These are phyloP conservation scores for Dryas iulia DNA, from an alignment of 1,140 invertebrate species.

Conservation along the genomic window DNA sequence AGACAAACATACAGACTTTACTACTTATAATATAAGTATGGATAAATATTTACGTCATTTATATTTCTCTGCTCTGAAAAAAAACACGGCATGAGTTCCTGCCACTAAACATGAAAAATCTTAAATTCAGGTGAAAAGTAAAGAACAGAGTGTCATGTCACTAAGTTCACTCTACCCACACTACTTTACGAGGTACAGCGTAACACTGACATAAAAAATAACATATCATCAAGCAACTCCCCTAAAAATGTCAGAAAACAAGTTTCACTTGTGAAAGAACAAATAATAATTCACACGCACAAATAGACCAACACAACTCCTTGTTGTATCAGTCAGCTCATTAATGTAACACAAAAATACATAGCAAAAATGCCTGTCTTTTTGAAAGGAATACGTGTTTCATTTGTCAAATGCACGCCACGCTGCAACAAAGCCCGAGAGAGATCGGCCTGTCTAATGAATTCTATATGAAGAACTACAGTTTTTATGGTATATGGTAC, in stretches of 20 bases:
- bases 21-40: too few relatives aligned
- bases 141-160: too few relatives aligned
- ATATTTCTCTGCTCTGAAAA: too few relatives aligned
- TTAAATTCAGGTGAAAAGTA: too few relatives aligned
- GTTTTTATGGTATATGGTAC: background rate
- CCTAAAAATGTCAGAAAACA: background rate
- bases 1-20: too few relatives aligned
- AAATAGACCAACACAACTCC: background rate
- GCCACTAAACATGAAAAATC: too few relatives aligned
- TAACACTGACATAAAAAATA: too few relatives aligned
- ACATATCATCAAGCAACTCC: too few relatives aligned
- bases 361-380: constrained; percentile 14
- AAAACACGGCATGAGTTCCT: too few relatives aligned
- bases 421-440: constrained; percentile 20
- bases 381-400: constrained; percentile 16
- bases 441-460: constrained; percentile 18
- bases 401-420: constrained; percentile 22
- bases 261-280: background rate
- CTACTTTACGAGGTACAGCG: too few relatives aligned
- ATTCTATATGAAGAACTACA: constrained; percentile 26
- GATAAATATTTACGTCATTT: too few relatives aligned
- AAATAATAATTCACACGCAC: background rate
- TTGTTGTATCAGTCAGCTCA: constrained; percentile 7
- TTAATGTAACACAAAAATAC: constrained; percentile 9
- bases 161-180: too few relatives aligned